A percentile compares a stretch with the other conserved stretches of the same genome.
Conservation (phyloP, 2,888 invertebrate species). For the Hololepta plana region DNA sequence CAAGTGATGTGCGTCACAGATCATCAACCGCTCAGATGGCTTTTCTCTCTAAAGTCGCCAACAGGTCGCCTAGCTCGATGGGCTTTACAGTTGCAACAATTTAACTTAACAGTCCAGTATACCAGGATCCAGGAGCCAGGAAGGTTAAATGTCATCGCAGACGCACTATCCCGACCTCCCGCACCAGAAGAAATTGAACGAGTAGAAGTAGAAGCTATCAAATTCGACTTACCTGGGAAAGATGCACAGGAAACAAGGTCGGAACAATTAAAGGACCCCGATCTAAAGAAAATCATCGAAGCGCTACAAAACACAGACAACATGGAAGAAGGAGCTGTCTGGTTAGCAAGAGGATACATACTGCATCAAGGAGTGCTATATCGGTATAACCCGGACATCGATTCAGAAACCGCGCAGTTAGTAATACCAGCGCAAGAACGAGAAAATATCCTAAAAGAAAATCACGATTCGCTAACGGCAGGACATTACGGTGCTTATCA, state of each 20-base stretch:
- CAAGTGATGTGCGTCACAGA: conserved; percentile 21
- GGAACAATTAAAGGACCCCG: conserved; percentile 11
- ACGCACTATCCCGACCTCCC: conserved; percentile 8
- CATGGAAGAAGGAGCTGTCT: conserved; percentile 3
- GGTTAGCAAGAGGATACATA: conserved; percentile 7
- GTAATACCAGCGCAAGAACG: conserved; percentile 6
- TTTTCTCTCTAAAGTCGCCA: conserved; percentile 21
- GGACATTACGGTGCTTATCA: conserved; percentile 9
- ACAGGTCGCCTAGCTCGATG: conserved; percentile 24
- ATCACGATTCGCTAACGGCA: conserved; percentile 8
- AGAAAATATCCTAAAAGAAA: conserved; percentile 5
- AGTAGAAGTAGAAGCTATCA: too few relatives aligned
- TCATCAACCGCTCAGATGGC: conserved; percentile 26
- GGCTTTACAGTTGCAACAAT: conserved; percentile 22
- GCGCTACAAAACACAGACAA: background rate
- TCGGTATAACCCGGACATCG: conserved; percentile 6
- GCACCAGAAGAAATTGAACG: too few relatives aligned
- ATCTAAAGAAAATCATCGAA: conserved; percentile 12
- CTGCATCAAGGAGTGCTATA: conserved; percentile 8
- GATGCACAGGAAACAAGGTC: conserved; percentile 7
- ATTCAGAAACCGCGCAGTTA: conserved; percentile 7
- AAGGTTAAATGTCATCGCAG: conserved; percentile 9
- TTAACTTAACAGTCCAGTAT: conserved; percentile 19
- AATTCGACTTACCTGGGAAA: conserved; percentile 8
- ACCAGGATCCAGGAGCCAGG: too few relatives aligned